These are phyloP conservation scores for Etheostoma perlongum DNA, from an alignment of 2,797 vertebrate species.

Conservation along the genomic window DNA sequence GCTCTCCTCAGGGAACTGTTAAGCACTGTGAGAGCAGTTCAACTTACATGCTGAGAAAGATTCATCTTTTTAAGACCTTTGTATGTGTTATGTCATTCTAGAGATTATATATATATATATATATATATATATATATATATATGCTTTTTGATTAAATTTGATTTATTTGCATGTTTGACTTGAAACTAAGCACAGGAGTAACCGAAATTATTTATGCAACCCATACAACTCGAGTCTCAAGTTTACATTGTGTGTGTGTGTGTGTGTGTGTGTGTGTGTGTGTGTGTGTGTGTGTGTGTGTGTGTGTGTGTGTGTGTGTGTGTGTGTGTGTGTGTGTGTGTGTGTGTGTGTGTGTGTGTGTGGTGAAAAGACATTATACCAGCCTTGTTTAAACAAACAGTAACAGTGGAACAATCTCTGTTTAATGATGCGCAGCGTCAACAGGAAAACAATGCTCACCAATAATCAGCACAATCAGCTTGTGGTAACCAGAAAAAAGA, in stretches of 20 bases:
- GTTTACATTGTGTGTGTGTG: conserved; percentile 42
- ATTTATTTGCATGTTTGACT: conserved; percentile 24
- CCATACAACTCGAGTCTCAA: conserved; percentile 46
- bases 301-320: conserved; percentile 42
- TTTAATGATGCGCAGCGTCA: conserved; percentile 80
- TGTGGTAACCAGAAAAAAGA: conserved; percentile 59
- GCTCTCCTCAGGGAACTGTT: conserved; percentile 66
- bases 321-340: conserved; percentile 17
- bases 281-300: too few relatives aligned
- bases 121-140: too few relatives aligned
- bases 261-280: neutral
- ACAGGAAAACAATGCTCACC: conserved; percentile 73
- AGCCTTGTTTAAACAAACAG: conserved; percentile 78
- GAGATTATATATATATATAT: neutral
- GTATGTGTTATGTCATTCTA: neutral
- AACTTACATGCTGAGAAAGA: conserved; percentile 15
- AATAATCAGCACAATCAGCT: conserved; percentile 76
- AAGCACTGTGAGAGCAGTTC: conserved; percentile 37
- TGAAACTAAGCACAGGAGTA: conserved; percentile 43
- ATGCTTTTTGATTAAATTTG: conserved; percentile 11
- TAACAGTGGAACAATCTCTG: conserved; percentile 75
- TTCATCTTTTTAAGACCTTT: conserved; percentile 9
- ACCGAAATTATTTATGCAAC: conserved; percentile 52
- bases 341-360: conserved; percentile 39
- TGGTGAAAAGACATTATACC: conserved; percentile 67